Percentiles rank a stretch among this genome's conserved stretches.
phyloP scores from a whole-genome alignment of 2,113 vertebrate species.

The western clawed frog (Xenopus tropicalis) region UCB_Xtro_10.0 CM004446.2:42044501-42045000 shows the following conservation, averaged over 20 bases:
- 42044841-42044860: conserved; percentile 58
- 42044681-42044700: conserved; percentile 80
- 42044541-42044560: conserved; percentile 60
- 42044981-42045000: no score
- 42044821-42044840: conserved; percentile 52
- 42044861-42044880: conserved; percentile 55
- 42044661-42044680: conserved; percentile 65
- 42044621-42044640: conserved; percentile 63
- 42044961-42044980: no score
- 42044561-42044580: conserved; percentile 65
- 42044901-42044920: conserved; percentile 38
- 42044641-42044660: conserved; percentile 78
- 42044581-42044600: conserved; percentile 61
- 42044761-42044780: conserved; percentile 73
- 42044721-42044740: conserved; percentile 83
- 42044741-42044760: conserved; percentile 75
- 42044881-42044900: conserved; percentile 57
- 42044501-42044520: conserved; percentile 72
- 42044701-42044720: conserved; percentile 86
- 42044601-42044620: conserved; percentile 79
- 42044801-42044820: conserved; percentile 48
- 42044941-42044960: no score
- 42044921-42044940: no score
- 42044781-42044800: conserved; percentile 80
- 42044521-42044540: conserved; percentile 82